Conservation (phyloP, 2,888 invertebrate species). For the Panorpa germanica region DNA sequence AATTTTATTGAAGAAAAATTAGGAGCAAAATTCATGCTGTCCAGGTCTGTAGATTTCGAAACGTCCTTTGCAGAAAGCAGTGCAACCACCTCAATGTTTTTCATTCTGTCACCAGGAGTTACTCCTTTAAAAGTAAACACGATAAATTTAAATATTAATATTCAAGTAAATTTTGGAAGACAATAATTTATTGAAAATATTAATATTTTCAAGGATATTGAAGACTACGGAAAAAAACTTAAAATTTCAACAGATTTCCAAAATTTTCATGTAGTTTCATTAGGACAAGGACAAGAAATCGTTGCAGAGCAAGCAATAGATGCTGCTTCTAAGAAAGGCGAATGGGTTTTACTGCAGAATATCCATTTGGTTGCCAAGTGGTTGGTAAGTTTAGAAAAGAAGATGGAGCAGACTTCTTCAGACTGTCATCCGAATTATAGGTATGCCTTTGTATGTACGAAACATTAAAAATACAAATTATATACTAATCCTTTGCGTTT, state of each 20-base stretch:
- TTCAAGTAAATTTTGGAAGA: no score
- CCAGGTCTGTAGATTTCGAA: conserved; percentile 55
- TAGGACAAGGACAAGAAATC: conserved; percentile 88
- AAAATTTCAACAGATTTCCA: conserved; percentile 60
- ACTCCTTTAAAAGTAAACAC: conserved; percentile 80
- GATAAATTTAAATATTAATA: no score
- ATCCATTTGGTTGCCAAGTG: conserved; percentile 84
- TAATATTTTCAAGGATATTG: conserved; percentile 25
- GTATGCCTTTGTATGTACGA: conserved; percentile 15
- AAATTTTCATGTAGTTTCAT: conserved; percentile 81
- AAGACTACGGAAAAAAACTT: conserved; percentile 59
- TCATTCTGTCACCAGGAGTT: conserved; percentile 87
- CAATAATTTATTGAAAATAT: neutral
- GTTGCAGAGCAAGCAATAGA: conserved; percentile 78
- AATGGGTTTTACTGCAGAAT: conserved; percentile 90
- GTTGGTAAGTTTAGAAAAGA: conserved; percentile 75
- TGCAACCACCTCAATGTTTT: conserved; percentile 74
- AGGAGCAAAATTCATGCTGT: conserved; percentile 63
- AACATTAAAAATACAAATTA: no score
- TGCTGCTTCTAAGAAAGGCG: conserved; percentile 49
- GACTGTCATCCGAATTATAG: conserved; percentile 39
- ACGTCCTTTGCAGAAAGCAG: conserved; percentile 76
- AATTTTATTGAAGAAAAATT: conserved; percentile 79
- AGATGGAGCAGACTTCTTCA: conserved; percentile 67
- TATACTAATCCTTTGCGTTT: no score